Conservation (phyloP, 2,113 vertebrate species). For the Smithornis capensis region DNA sequence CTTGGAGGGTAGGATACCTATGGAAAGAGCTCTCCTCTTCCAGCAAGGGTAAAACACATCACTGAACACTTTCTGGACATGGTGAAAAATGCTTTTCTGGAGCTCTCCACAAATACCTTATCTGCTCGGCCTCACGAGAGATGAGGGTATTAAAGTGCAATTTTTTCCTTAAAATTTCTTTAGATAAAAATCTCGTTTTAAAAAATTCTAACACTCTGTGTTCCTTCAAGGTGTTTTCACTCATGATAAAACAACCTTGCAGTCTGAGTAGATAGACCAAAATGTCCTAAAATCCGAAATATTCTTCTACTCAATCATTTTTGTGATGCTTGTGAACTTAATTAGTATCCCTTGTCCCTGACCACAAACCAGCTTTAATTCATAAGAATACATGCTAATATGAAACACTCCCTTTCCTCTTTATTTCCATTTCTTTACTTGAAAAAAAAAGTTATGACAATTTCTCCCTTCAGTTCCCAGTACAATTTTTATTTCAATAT, state of each 20-base stretch:
- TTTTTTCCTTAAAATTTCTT: background rate
- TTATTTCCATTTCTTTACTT: background rate
- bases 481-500: background rate
- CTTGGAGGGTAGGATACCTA: rapidly evolving
- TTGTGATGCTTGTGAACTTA: background rate
- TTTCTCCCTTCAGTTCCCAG: background rate
- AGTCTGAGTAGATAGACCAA: background rate
- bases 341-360: rapidly evolving
- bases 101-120: background rate
- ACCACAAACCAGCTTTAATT: background rate
- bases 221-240: background rate
- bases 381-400: background rate
- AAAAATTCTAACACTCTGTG: background rate
- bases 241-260: background rate
- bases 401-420: background rate
- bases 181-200: background rate
- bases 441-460: background rate
- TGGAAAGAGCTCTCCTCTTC: background rate
- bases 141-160: background rate
- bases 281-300: background rate
- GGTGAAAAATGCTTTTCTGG: background rate
- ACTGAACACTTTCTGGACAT: background rate
- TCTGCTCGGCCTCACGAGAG: background rate
- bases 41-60: background rate
- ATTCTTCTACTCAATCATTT: background rate